A percentile compares a stretch with the other conserved stretches of the same genome.
phyloP scores from a whole-genome alignment of 1,140 invertebrate genomes.

The Ganaspis sp. region DNA sequence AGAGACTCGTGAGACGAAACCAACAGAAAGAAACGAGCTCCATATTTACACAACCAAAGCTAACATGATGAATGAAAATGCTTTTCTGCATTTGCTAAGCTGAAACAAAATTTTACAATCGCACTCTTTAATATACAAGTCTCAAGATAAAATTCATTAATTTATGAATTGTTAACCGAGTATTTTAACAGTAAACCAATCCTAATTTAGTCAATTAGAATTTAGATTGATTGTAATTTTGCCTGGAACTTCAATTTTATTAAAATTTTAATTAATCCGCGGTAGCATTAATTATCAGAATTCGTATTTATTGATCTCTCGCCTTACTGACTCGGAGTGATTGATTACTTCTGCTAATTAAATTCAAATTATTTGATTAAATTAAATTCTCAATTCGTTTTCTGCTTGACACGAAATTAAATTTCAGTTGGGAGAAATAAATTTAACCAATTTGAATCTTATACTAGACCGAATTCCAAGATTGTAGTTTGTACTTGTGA shows the following conservation, averaged over 20 bases:
- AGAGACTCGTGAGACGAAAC: neutral
- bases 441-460: neutral
- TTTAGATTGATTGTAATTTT: too few species aligned
- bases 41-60: slow-evolving; percentile 13
- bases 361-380: too few species aligned
- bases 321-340: too few species aligned
- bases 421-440: neutral
- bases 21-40: slow-evolving; percentile 1
- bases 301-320: too few species aligned
- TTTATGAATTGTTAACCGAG: too few species aligned
- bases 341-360: too few species aligned
- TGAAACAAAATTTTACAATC: slow-evolving; percentile 34
- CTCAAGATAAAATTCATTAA: neutral
- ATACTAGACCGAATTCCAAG: neutral
- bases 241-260: too few species aligned
- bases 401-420: neutral
- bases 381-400: too few species aligned
- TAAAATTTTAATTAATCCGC: too few species aligned
- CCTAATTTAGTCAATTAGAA: too few species aligned
- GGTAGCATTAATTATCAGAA: too few species aligned
- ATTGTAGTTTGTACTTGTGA: neutral
- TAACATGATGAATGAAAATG: slow-evolving; percentile 18
- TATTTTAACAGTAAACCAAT: too few species aligned
- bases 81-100: slow-evolving; percentile 29
- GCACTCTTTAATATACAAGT: neutral